phyloP scores from a whole-genome alignment of 2,113 vertebrate species.

The Channa maculata region DNA sequence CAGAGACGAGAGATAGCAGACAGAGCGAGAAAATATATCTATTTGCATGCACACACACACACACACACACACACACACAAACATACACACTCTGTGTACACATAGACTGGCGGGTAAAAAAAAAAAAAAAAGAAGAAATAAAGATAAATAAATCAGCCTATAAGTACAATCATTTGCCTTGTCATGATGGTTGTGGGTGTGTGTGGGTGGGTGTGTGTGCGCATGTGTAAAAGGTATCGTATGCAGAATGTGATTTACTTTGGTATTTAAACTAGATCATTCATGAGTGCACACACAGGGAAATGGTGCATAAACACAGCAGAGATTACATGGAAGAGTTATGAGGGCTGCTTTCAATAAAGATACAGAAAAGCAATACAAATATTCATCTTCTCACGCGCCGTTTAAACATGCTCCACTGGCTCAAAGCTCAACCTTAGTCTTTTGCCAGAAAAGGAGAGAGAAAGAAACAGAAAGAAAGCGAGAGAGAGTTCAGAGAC shows the following conservation, averaged over 20 bases:
- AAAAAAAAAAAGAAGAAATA: conserved; percentile 13
- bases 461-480: conserved; percentile 10
- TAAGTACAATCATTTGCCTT: too few species aligned
- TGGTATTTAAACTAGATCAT: conserved; percentile 71
- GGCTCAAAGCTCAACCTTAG: conserved; percentile 45
- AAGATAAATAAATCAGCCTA: conserved; percentile 40
- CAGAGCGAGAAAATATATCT: conserved; percentile 29
- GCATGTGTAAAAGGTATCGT: conserved; percentile 29
- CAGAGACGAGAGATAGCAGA: conserved; percentile 61
- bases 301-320: conserved; percentile 76
- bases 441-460: conserved; percentile 25
- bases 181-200: conserved; percentile 11
- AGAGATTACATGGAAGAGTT: conserved; percentile 71
- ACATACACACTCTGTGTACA: too few species aligned
- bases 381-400: conserved; percentile 66
- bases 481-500: conserved; percentile 7
- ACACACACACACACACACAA: conserved; percentile 29
- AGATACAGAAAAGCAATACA: conserved; percentile 70
- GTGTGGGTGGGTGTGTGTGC: conserved; percentile 28
- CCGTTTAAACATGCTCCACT: conserved; percentile 65
- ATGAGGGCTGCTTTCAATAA: conserved; percentile 69
- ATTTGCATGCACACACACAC: conserved; percentile 54
- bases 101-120: conserved; percentile 12
- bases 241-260: conserved; percentile 67
- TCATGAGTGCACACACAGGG: conserved; percentile 59